A percentile compares a stretch with the other conserved stretches of the same genome.
Evolutionary conservation across 1,140 invertebrate genomes (phyloP).

Genomic region (Ganaspis sp.): DNA sequence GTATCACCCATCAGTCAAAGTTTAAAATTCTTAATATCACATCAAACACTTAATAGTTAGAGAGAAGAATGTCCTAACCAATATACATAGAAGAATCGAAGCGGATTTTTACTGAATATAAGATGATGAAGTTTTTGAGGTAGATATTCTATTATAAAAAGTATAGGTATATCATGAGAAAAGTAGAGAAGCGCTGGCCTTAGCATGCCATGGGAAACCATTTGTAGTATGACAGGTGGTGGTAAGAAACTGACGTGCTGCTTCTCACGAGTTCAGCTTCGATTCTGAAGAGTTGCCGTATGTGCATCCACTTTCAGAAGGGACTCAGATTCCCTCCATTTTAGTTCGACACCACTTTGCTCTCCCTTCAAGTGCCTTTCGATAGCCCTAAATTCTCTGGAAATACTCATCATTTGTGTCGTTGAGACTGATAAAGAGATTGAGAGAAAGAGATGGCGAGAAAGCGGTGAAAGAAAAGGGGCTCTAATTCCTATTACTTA

Average conservation of each 20-base stretch:
- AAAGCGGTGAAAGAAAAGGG: neutral
- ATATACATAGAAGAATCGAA: neutral
- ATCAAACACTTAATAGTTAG: too few relatives aligned
- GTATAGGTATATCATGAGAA: neutral
- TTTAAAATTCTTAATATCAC: too few relatives aligned
- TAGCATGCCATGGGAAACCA: conserved; percentile 50
- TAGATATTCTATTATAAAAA: neutral
- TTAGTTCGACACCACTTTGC: conserved; percentile 12
- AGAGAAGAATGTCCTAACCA: neutral
- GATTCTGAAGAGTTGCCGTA: conserved; percentile 18
- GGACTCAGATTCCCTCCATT: conserved; percentile 6
- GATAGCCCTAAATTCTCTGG: neutral
- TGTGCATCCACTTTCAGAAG: conserved; percentile 39
- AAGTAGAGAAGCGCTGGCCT: conserved; percentile 42
- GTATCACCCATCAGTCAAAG: too few relatives aligned
- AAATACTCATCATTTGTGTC: neutral
- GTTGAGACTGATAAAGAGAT: neutral
- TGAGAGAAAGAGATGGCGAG: neutral
- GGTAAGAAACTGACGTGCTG: conserved; percentile 40
- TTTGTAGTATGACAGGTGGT: conserved; percentile 49
- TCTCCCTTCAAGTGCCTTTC: conserved; percentile 11
- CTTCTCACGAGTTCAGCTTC: conserved; percentile 34
- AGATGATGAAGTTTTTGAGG: neutral
- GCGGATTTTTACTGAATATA: neutral
- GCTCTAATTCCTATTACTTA: neutral